These are phyloP conservation scores for Cyphomyrus discorhynchus DNA, from an alignment of 2,113 vertebrate species.

Conservation along the genomic window DNA sequence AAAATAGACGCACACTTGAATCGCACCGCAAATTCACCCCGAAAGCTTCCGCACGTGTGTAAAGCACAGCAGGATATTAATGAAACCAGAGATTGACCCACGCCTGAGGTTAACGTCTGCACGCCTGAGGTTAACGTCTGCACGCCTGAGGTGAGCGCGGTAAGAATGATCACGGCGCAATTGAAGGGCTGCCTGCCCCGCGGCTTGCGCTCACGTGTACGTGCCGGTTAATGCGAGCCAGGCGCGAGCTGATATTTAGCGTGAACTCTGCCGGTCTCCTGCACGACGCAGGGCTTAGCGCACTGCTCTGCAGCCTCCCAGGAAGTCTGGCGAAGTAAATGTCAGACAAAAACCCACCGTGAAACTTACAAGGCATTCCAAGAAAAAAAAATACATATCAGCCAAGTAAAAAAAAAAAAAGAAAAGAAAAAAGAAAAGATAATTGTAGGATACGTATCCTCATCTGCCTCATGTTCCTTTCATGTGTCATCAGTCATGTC, in stretches of 20 bases:
- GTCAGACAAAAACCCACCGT: neutral
- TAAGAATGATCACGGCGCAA: neutral
- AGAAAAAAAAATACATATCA: neutral
- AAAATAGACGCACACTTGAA: neutral
- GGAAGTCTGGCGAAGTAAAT: neutral
- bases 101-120: neutral
- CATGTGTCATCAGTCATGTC: neutral
- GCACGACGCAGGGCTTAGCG: neutral
- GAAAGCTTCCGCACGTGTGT: neutral
- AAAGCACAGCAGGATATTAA: neutral
- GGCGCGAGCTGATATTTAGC: neutral
- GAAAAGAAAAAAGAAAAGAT: neutral
- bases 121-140: neutral
- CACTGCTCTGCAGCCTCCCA: neutral
- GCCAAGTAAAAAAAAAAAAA: neutral
- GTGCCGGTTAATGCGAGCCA: neutral
- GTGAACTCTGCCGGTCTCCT: neutral
- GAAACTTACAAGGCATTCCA: neutral
- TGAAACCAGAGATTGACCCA: neutral
- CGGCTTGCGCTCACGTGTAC: neutral
- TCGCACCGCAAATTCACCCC: neutral
- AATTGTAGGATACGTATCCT: neutral
- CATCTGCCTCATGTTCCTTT: neutral
- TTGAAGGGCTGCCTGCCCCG: neutral
- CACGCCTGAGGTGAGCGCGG: neutral